Base-by-base conservation (phyloP, 2,797 vertebrate species). In the Acipenser ruthenus region DNA sequence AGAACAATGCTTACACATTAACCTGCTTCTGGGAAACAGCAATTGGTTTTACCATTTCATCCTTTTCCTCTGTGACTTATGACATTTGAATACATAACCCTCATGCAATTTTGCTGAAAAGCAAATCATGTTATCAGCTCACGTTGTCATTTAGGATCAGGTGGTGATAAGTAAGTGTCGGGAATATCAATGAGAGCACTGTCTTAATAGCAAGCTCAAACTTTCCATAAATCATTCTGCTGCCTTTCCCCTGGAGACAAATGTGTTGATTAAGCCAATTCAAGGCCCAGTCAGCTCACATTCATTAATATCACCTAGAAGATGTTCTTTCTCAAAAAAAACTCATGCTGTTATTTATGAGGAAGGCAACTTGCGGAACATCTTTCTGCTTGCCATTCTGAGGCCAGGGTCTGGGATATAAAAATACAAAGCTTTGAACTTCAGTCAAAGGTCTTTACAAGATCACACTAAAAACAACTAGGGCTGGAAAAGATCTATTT, bases 231-330 rank as follows among this genome's bases (percentile, higher is more conserved):
- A 67, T 61, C 65, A 50, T n/a, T 5, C 49, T 23, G 47, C 7
- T 48, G 15, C 59, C 65, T 18, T 7, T 5, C 18, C 60, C 6
- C 13, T 15, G 9, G 60, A 18, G 60, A 62, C 60, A 48, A 10
- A 62, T 10, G 18, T 62, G 60, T 62, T 62, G 60, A n/a, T 62
- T 62, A 62, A 18, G 49, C 65, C 65, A 67, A 50, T 50, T 23
- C 48, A n/a, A 60, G 65, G 12, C 56, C 47, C 65, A 23, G 65
- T 67, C 65, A 60, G 58, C 56, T 61, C 49, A 51, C 65, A 61
- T 60, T 47, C 56, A n/a, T 23, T 37, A 37, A 62, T 11, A 8
- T 18, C 8, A 13, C 49, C 65, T 49, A 23, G 58, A 67, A 51
- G 15, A 18, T 62, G 60, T 49, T 10, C 55, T 66, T 37, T 49